Percentiles rank a stretch among this genome's conserved stretches.
Evolutionary conservation across 2,113 vertebrate genomes (phyloP).

Genomic region (Ictidomys tridecemlineatus): DNA sequence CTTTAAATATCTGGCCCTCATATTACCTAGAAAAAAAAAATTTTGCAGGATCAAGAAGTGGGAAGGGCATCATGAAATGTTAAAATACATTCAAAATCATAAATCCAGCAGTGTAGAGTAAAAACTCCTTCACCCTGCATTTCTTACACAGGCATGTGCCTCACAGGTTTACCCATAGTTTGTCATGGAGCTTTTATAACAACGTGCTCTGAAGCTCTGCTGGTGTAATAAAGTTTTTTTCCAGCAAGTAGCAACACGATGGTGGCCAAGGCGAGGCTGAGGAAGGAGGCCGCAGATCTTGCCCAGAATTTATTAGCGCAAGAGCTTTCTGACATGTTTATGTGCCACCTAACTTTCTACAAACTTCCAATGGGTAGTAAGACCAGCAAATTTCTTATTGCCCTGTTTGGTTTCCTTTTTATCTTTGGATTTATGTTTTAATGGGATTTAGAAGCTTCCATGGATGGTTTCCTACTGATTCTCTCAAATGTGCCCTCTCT

Average conservation of each 20-base stretch:
- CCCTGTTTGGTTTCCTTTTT: slow-evolving; percentile 73
- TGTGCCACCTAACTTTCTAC: slow-evolving; percentile 76
- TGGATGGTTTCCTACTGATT: fast-evolving
- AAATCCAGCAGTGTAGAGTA: not conserved
- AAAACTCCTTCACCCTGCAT: not conserved
- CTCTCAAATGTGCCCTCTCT: fast-evolving
- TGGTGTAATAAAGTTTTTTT: slow-evolving; percentile 38
- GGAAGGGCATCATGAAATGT: not conserved
- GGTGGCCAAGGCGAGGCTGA: not conserved
- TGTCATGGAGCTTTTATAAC: not conserved
- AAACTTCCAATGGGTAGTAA: slow-evolving; percentile 75
- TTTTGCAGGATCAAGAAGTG: fast-evolving
- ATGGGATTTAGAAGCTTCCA: not conserved
- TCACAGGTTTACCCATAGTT: not conserved
- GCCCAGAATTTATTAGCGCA: slow-evolving; percentile 75
- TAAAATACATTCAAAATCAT: not conserved
- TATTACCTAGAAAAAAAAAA: not conserved
- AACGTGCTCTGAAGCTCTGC: not conserved
- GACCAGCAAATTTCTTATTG: slow-evolving; percentile 67
- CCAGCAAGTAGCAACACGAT: slow-evolving; percentile 72
- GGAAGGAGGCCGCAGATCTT: slow-evolving; percentile 75
- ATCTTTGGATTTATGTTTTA: not conserved
- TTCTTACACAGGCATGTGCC: not conserved
- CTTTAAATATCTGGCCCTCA: not conserved
- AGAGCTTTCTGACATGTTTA: slow-evolving; percentile 73